A percentile compares a stretch with the other conserved stretches of the same genome.
These are phyloP conservation scores for Pollenia angustigena DNA, from an alignment of 2,888 invertebrate species.

Conservation along the genomic window DNA sequence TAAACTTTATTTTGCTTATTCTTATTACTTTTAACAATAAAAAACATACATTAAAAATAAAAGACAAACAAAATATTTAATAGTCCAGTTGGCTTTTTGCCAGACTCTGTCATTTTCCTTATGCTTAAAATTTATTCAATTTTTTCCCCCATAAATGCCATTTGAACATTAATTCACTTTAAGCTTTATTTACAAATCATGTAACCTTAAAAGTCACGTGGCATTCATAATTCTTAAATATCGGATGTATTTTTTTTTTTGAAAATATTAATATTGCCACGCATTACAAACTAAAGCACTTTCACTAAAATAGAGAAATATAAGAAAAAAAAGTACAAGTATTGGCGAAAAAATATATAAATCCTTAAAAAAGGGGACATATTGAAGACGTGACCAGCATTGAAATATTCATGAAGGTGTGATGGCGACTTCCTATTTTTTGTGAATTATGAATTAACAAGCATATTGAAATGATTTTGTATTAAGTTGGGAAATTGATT, in stretches of 20 bases:
- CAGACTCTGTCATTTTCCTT: constrained; percentile 54
- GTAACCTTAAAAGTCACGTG: constrained; percentile 79
- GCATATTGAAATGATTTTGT: constrained; percentile 63
- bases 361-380: constrained; percentile 56
- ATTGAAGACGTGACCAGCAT: constrained; percentile 79
- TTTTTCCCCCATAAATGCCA: constrained; percentile 62
- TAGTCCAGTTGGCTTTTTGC: constrained; percentile 63
- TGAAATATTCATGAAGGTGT: constrained; percentile 69
- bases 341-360: constrained; percentile 58
- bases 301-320: constrained; percentile 45
- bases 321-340: constrained; percentile 25
- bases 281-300: constrained; percentile 59
- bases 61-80: not conserved
- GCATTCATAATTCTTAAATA: constrained; percentile 83
- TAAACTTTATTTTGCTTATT: no score
- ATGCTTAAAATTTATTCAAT: not conserved
- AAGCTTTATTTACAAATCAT: constrained; percentile 78
- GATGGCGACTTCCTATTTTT: constrained; percentile 33
- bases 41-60: not conserved
- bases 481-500: not conserved
- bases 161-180: constrained; percentile 73
- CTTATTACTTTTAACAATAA: not conserved
- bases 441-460: constrained; percentile 62
- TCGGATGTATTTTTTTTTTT: constrained; percentile 75
- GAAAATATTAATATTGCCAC: constrained; percentile 57